These are phyloP conservation scores for Apeltes quadracus DNA, from an alignment of 2,113 vertebrate species.

Conservation along the genomic window DNA sequence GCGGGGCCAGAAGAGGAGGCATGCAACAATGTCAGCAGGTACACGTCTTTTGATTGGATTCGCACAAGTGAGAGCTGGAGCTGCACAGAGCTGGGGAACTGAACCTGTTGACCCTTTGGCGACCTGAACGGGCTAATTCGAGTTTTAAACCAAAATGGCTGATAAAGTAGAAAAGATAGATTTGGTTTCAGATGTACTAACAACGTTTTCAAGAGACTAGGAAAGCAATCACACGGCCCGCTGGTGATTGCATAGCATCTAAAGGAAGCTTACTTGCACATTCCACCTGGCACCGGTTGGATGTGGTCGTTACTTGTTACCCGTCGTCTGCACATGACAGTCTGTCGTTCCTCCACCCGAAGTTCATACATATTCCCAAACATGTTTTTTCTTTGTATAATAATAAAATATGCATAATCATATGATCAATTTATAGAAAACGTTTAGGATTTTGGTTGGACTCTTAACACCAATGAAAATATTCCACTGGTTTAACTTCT, in stretches of 20 bases:
- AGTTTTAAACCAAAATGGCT: too few relatives aligned
- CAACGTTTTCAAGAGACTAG: too few relatives aligned
- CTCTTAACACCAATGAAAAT: neutral
- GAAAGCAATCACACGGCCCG: too few relatives aligned
- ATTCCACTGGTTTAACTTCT: neutral
- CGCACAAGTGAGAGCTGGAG: too few relatives aligned
- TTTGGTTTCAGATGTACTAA: too few relatives aligned
- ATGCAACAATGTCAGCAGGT: too few relatives aligned
- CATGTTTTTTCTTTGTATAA: neutral
- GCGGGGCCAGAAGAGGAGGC: too few relatives aligned
- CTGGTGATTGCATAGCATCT: neutral
- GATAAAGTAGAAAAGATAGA: too few relatives aligned
- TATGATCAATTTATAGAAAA: neutral
- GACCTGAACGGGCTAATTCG: too few relatives aligned
- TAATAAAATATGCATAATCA: neutral
- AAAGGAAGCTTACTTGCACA: neutral
- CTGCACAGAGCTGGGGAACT: too few relatives aligned
- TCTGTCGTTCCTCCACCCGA: neutral
- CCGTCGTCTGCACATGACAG: neutral
- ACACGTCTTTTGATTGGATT: too few relatives aligned
- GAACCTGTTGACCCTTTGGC: too few relatives aligned
- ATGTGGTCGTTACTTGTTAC: neutral
- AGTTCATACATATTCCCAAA: neutral
- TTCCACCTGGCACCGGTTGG: neutral
- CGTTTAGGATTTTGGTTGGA: neutral